phyloP scores from a whole-genome alignment of 1,140 invertebrate genomes.

The Trichonephila clavipes region DNA sequence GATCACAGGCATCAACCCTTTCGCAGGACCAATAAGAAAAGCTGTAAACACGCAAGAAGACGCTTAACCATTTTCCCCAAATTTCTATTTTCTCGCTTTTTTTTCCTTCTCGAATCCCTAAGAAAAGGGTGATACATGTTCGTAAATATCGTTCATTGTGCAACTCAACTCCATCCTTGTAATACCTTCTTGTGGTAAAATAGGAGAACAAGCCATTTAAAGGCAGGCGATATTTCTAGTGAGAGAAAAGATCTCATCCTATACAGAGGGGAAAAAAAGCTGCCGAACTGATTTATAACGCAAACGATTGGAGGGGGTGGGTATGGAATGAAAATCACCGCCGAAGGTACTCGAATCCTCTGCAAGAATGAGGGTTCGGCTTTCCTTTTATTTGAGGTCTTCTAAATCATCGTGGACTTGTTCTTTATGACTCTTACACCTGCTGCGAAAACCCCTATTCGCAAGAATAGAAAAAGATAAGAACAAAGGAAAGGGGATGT shows the following conservation, averaged over 20 bases:
- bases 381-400: slow-evolving; percentile 68
- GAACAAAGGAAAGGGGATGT: not conserved
- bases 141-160: slow-evolving; percentile 64
- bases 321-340: slow-evolving; percentile 53
- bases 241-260: not conserved
- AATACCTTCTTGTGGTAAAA: slow-evolving; percentile 36
- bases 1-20: not conserved
- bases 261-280: not conserved
- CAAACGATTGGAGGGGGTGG: slow-evolving; percentile 32
- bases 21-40: not conserved
- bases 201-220: slow-evolving; percentile 54
- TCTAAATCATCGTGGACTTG: slow-evolving; percentile 67
- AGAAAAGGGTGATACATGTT: slow-evolving; percentile 20
- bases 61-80: slow-evolving; percentile 60
- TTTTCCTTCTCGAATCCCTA: not conserved
- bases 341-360: not conserved
- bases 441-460: slow-evolving; percentile 55
- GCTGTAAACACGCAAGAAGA: slow-evolving; percentile 54
- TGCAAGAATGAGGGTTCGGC: slow-evolving; percentile 12
- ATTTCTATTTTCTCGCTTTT: not conserved
- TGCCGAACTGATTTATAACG: slow-evolving; percentile 63
- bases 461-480: slow-evolving; percentile 52
- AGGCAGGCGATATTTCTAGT: slow-evolving; percentile 33
- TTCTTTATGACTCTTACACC: slow-evolving; percentile 73
- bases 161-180: slow-evolving; percentile 16